Evolutionary conservation across 2,888 invertebrate genomes (phyloP).

Genomic region (Pammene aurita): DNA sequence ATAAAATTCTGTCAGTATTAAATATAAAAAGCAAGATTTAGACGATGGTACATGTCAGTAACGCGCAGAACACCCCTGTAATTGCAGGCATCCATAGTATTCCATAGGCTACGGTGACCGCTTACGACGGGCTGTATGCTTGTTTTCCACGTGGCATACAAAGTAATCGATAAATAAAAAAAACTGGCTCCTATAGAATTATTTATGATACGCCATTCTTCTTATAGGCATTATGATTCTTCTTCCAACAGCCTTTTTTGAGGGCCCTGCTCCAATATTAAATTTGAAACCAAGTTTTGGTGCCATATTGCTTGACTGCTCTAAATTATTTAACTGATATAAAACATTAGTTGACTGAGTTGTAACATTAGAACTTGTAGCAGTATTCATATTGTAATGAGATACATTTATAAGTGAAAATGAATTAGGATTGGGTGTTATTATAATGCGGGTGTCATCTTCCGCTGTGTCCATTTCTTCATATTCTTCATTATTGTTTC

Average conservation of each 20-base stretch:
- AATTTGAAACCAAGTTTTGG: slow-evolving; percentile 46
- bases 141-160: too few relatives aligned
- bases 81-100: too few relatives aligned
- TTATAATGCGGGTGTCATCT: slow-evolving; percentile 41
- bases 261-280: slow-evolving; percentile 49
- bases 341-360: neutral
- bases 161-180: neutral
- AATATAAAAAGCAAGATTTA: too few relatives aligned
- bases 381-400: neutral
- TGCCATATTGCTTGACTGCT: neutral
- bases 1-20: too few relatives aligned
- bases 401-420: neutral
- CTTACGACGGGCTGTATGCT: too few relatives aligned
- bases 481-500: slow-evolving; percentile 29
- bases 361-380: neutral
- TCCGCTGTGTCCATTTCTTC: slow-evolving; percentile 53
- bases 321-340: neutral
- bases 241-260: slow-evolving; percentile 26
- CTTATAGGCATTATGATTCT: slow-evolving; percentile 46
- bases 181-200: neutral
- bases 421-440: slow-evolving; percentile 29
- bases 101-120: too few relatives aligned
- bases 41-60: too few relatives aligned
- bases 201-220: slow-evolving; percentile 43
- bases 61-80: too few relatives aligned